phyloP scores from a whole-genome alignment of 1,140 invertebrate species.

The Anoplophora glabripennis region DNA sequence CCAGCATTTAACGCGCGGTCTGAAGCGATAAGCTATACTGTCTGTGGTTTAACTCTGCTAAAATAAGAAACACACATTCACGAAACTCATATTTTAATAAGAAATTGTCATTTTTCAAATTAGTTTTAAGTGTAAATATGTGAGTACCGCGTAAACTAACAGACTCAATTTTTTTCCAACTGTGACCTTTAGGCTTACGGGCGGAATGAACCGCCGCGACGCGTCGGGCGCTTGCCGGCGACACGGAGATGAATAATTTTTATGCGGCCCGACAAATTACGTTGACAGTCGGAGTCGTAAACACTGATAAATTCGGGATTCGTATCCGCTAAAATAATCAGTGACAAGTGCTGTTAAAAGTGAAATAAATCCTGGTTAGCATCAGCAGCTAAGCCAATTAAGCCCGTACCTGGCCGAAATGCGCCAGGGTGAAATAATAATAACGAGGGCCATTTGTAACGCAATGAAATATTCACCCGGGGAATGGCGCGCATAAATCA shows the following conservation, averaged over 20 bases:
- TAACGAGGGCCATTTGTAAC: slow-evolving; percentile 40
- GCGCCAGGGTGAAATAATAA: slow-evolving; percentile 36
- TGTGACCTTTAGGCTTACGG: too few relatives aligned
- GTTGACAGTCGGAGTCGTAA: slow-evolving; percentile 14
- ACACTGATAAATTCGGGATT: slow-evolving; percentile 29
- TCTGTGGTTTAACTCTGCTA: too few relatives aligned
- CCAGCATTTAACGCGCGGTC: too few relatives aligned
- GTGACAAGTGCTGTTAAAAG: slow-evolving; percentile 36
- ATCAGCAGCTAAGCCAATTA: slow-evolving; percentile 36
- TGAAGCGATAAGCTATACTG: too few relatives aligned
- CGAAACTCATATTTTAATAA: too few relatives aligned
- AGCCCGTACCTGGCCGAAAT: slow-evolving; percentile 15
- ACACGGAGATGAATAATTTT: neutral
- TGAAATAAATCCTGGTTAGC: slow-evolving; percentile 40
- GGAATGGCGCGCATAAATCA: slow-evolving; percentile 37
- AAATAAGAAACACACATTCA: too few relatives aligned
- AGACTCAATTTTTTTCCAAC: too few relatives aligned
- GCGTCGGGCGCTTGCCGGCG: too few relatives aligned
- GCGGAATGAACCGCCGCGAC: too few relatives aligned
- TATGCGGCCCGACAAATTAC: slow-evolving; percentile 15
- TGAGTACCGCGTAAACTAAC: too few relatives aligned
- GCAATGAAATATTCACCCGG: slow-evolving; percentile 39
- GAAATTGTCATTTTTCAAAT: too few relatives aligned
- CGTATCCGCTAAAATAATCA: slow-evolving; percentile 34
- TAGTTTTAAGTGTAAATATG: too few relatives aligned